Percentiles rank a stretch among this genome's conserved stretches.
These are phyloP conservation scores for Lerista edwardsae DNA, from an alignment of 2,797 vertebrate species.

Conservation along the genomic window DNA sequence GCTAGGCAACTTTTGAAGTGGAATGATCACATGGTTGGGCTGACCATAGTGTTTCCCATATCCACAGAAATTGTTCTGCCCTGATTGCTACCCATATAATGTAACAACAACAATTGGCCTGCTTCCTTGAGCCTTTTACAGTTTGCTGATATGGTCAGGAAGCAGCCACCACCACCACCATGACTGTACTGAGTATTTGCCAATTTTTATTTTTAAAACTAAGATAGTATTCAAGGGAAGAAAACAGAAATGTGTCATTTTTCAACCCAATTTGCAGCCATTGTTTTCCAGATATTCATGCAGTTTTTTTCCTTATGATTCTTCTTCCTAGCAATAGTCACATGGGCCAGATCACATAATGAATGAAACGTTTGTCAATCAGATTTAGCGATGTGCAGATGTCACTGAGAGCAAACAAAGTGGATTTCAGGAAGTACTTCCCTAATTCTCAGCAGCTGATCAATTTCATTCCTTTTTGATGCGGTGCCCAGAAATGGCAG, in stretches of 20 bases:
- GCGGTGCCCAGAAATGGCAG: not conserved
- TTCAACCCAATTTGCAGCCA: not conserved
- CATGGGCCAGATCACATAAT: not conserved
- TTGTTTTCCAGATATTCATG: not conserved
- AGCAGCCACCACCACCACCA: not conserved
- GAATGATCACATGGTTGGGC: not conserved
- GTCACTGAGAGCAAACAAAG: not conserved
- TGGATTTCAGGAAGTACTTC: not conserved
- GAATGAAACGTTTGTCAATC: not conserved
- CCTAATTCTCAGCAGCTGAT: not conserved
- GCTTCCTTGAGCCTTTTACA: not conserved
- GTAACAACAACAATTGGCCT: not conserved
- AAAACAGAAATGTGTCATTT: not conserved
- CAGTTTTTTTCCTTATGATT: not conserved
- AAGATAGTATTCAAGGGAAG: not conserved
- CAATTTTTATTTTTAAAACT: not conserved
- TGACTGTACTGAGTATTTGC: not conserved
- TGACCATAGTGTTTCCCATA: not conserved
- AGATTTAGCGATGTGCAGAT: not conserved
- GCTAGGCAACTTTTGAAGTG: not conserved
- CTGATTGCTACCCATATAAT: not conserved
- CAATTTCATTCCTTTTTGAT: not conserved
- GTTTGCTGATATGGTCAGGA: not conserved
- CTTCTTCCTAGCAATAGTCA: not conserved
- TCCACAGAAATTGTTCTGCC: not conserved